Conservation (phyloP, 2,888 invertebrate genomes). For the Apeira syringaria region DNA sequence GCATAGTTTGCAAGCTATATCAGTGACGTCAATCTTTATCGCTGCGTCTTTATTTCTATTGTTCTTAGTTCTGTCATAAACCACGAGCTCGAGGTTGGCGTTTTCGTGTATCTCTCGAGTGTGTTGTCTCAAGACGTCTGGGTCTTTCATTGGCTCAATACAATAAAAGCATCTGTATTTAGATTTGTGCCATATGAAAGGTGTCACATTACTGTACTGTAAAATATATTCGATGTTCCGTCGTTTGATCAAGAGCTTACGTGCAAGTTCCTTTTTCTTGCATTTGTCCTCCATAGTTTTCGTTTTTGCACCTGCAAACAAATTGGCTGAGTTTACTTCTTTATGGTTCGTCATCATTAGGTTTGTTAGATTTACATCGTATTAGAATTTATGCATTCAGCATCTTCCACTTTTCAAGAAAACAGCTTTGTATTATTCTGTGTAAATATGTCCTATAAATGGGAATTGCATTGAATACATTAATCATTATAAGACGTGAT, state of each 20-base stretch:
- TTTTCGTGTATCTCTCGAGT: constrained; percentile 56
- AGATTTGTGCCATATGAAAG: constrained; percentile 74
- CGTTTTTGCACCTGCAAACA: constrained; percentile 72
- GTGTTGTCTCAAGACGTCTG: constrained; percentile 56
- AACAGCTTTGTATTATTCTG: no score
- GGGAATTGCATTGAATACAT: no score
- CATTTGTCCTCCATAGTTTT: constrained; percentile 63
- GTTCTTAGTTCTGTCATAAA: constrained; percentile 68
- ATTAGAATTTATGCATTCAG: no score
- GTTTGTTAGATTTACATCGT: no score
- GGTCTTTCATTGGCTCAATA: constrained; percentile 65
- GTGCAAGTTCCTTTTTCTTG: constrained; percentile 68
- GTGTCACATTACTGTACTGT: constrained; percentile 70
- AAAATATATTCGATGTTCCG: constrained; percentile 72
- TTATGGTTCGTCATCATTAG: background rate
- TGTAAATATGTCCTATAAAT: no score
- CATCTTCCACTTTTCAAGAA: no score
- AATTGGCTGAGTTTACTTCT: constrained; percentile 49
- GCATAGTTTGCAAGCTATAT: constrained; percentile 66
- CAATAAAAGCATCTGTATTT: constrained; percentile 73
- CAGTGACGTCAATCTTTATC: constrained; percentile 71
- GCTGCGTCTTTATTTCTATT: constrained; percentile 74
- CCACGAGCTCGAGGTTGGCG: constrained; percentile 64
- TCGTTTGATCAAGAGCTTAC: constrained; percentile 64
- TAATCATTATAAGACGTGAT: no score